Base-by-base conservation (phyloP, 2,888 invertebrate genomes). In the Pollenia griseotomentosa region DNA sequence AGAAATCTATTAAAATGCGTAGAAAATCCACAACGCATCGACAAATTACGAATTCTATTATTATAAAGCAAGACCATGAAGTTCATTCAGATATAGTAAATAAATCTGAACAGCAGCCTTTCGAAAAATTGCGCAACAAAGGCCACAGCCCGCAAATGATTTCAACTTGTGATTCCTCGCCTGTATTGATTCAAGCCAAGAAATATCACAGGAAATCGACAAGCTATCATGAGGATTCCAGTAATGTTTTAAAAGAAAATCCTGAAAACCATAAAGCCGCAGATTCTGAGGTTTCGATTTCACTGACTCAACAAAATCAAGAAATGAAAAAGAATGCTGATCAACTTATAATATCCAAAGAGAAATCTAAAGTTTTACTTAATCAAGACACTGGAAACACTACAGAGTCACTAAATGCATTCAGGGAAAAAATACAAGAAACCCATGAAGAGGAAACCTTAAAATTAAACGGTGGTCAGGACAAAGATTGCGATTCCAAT, bases 11-110 rank as follows among this genome's bases (percentile, higher is more conserved):
- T 46, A 48, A 66, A 68, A 68, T 48, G 10, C 48, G 66, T 44
- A 19, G 51, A 42, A 75, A 75, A 42, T 66, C 66, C 11, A 59
- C 19, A 59, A 19, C 8, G 16, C 33, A 68, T 7, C 53, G 8
- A 9, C 14, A 53, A 16, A 75, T 9, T 63, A 9, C 44, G 12
- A 9, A 44, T 8, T 12, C 2, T 33, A 33, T 33, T 33, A 33
- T 33, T 33, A 33, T 33, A 6, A 33, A 33, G 33, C 33, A 33
- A 33, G 33, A 33, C 33, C 5, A 33, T 33, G n/a, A 9, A 14
- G 51, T n/a, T 46, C 12, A 44, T 6, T n/a, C n/a, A 10, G 16
- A 10, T 51, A 10, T 4, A 63, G 16, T 10, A 16, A 61, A 9
- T 6, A 10, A 16, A 14, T 10, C 12, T 11, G 11, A 44, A 63